Evolutionary conservation across 2,888 invertebrate species (phyloP).

Genomic region (Phoenoteleia sp.): DNA sequence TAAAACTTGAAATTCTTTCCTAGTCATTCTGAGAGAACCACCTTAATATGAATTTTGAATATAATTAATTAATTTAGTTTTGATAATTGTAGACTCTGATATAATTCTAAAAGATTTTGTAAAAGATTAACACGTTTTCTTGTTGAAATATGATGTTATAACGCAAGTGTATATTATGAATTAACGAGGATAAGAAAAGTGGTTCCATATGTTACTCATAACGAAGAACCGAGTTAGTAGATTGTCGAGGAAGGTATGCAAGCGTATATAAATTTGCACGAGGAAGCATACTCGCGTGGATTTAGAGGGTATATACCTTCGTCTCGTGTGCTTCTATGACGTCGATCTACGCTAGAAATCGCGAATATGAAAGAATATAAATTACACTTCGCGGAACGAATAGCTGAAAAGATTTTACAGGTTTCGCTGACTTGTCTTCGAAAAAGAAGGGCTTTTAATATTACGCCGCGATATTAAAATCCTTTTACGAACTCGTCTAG

Average conservation of each 20-base stretch:
- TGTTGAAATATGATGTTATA: slow-evolving; percentile 39
- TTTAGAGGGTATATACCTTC: slow-evolving; percentile 37
- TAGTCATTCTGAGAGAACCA: too few relatives aligned
- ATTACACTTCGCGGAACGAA: slow-evolving; percentile 80
- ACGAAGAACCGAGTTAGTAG: slow-evolving; percentile 56
- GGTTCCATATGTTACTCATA: slow-evolving; percentile 54
- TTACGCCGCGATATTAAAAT: slow-evolving; percentile 68
- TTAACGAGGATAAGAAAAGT: slow-evolving; percentile 54
- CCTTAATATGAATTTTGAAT: too few relatives aligned
- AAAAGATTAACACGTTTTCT: slow-evolving; percentile 6
- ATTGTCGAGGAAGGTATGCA: slow-evolving; percentile 49
- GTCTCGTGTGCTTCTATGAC: slow-evolving; percentile 43
- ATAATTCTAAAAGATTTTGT: too few relatives aligned
- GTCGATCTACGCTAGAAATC: slow-evolving; percentile 52
- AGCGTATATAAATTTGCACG: slow-evolving; percentile 55
- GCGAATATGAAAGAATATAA: slow-evolving; percentile 84
- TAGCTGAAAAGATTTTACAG: slow-evolving; percentile 82
- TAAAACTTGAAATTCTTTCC: too few relatives aligned
- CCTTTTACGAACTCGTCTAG: slow-evolving; percentile 40
- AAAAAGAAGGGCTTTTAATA: slow-evolving; percentile 79
- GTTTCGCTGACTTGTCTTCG: slow-evolving; percentile 74
- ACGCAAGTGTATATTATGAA: slow-evolving; percentile 39
- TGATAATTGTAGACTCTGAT: too few relatives aligned
- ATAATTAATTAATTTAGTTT: too few relatives aligned
- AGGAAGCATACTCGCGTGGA: slow-evolving; percentile 26